Conservation (phyloP, 23 tunicate genomes). For the Styela clava region DNA sequence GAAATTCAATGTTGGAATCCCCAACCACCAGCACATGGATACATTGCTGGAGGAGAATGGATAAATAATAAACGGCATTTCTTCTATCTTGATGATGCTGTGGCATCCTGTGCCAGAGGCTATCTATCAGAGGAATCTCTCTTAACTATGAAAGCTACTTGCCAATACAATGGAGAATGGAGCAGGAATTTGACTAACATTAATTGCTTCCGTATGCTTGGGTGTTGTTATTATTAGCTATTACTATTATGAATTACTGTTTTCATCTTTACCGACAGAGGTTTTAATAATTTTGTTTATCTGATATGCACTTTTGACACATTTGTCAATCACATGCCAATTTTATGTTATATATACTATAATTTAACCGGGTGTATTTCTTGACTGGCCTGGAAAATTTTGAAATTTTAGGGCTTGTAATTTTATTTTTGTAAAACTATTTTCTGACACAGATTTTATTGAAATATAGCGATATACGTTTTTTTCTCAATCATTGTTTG, state of each 20-base stretch:
- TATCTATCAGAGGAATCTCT: slow-evolving; percentile 17
- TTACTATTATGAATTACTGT: no score
- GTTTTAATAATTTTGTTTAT: no score
- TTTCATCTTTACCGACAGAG: no score
- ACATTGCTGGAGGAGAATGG: slow-evolving; percentile 45
- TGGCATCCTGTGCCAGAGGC: slow-evolving; percentile 48
- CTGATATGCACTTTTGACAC: no score
- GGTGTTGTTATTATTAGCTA: background rate
- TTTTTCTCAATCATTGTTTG: no score
- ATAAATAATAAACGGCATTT: slow-evolving; percentile 24
- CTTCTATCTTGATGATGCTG: slow-evolving; percentile 37
- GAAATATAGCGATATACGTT: no score
- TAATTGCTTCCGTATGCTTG: slow-evolving; percentile 36
- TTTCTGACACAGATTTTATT: no score
- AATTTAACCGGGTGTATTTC: slow-evolving; percentile 6
- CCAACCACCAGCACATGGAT: slow-evolving; percentile 29
- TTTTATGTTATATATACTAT: no score
- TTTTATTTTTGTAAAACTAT: no score
- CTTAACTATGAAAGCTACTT: slow-evolving; percentile 10
- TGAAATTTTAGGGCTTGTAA: no score
- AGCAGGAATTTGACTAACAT: slow-evolving; percentile 6
- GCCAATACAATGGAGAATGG: slow-evolving; percentile 38
- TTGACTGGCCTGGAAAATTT: background rate
- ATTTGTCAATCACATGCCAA: no score
- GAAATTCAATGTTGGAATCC: slow-evolving; percentile 63